A percentile compares a stretch with the other conserved stretches of the same genome.
Evolutionary conservation across 2,888 invertebrate species (phyloP).

Genomic region (Brassicogethes aeneus): DNA sequence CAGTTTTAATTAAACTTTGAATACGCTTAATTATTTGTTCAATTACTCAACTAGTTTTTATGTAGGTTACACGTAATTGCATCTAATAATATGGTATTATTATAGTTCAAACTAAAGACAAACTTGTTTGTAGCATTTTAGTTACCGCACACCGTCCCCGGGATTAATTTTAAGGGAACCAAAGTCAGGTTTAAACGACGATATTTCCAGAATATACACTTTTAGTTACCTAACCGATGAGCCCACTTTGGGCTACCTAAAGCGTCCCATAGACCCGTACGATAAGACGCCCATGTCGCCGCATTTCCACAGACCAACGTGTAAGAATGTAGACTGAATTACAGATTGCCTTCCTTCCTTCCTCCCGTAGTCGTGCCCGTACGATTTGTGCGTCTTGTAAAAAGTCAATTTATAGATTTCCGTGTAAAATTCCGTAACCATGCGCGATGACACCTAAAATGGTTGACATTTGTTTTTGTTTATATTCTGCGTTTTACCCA

Average conservation of each 20-base stretch:
- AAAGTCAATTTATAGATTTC: not conserved
- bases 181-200: constrained; percentile 52
- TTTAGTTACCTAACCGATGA: constrained; percentile 93
- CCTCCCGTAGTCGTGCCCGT: no score
- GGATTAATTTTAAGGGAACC: constrained; percentile 73
- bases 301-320: constrained; percentile 90
- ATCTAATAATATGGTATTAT: no score
- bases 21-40: constrained; percentile 3
- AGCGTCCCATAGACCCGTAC: constrained; percentile 84
- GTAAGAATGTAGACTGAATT: constrained; percentile 49
- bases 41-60: no score
- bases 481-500: no score
- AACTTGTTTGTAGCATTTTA: constrained; percentile 31
- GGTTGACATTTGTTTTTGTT: no score
- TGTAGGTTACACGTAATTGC: no score
- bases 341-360: no score
- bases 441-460: no score
- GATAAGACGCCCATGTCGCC: constrained; percentile 88
- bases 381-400: no score
- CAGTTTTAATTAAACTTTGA: constrained; percentile 1
- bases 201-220: constrained; percentile 84
- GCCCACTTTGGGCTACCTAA: constrained; percentile 73
- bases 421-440: no score
- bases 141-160: constrained; percentile 67
- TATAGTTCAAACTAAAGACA: no score